Evolutionary conservation across 2,888 invertebrate genomes (phyloP), one percentile per base, ranked within the genome.

Genomic region (Melanchra persicariae): DNA sequence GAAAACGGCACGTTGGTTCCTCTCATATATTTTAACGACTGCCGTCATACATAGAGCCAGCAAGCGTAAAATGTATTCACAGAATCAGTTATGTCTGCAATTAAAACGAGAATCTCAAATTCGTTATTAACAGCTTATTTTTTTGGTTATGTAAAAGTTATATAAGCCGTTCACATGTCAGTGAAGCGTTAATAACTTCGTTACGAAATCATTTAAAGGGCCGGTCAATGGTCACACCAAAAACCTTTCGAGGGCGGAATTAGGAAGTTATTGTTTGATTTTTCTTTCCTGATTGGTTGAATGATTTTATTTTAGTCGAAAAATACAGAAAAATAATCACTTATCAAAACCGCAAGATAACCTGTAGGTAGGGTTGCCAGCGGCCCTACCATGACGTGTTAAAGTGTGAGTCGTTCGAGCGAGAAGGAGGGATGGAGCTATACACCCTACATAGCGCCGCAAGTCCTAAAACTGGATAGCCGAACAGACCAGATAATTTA

Each of bases 61-160:
- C 51, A 37, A 62, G 61, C 81, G 51, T 55, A 55, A 81, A 79
- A 77, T 68, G 2, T 77, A 71, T 71, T 74, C 81, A 62, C 55
- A 45, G 30, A 30, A 6, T 30, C 6, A 34, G 43, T 47, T 47
- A 60, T 51, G 54, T 65, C 34, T 40, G 65, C n/a, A 63, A 77
- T 68, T 79, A 64, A 49, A 59, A 66, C 52, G 26, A 65, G 26
- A 66, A 66, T 49, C 34, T 55, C 5, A 24, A 37, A 51, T 58
- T 37, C 37, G 8, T 51, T 30, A 61, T 45, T 30, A 68, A 59
- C 19, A 47, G n/a, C 40, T 47, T 59, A n/a, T 26, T 15, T 34
- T 70, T 60, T 24, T 2, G 30, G 19, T 79, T 66, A 66, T 37
- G 17, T 66, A 54, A 66, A 47, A 57, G 51, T 65, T 64, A 52